These are phyloP conservation scores for Nasonovia ribisnigri DNA, from an alignment of 2,888 invertebrate species.

Conservation along the genomic window DNA sequence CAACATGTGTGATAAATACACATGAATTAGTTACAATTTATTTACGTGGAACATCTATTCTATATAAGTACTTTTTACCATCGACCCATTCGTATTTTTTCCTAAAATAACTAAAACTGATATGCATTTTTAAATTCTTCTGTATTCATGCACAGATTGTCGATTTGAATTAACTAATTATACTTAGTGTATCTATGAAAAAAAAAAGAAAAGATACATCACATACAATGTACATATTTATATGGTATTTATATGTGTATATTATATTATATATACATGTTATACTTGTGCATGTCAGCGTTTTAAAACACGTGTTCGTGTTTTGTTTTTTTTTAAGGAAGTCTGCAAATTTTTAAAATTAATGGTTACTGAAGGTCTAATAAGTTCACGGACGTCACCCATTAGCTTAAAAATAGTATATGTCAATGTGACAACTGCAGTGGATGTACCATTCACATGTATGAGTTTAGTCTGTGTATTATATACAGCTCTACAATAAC, in stretches of 20 bases:
- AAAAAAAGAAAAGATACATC: not conserved
- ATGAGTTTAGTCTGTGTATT: not conserved
- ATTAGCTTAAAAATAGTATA: slow-evolving; percentile 39
- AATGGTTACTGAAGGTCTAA: slow-evolving; percentile 42
- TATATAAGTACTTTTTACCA: not conserved
- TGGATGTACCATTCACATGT: not conserved
- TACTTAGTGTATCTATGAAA: not conserved
- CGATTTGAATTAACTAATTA: not conserved
- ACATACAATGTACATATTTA: not conserved
- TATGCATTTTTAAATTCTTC: not conserved
- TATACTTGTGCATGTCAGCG: not conserved
- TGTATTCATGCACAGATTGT: not conserved
- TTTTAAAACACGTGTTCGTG: slow-evolving; percentile 8
- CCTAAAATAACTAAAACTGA: not conserved
- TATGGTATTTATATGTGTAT: not conserved
- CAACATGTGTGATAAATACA: not conserved
- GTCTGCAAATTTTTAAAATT: slow-evolving; percentile 30
- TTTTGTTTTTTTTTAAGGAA: slow-evolving; percentile 32
- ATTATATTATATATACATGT: not conserved
- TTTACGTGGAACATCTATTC: not conserved
- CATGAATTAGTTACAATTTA: not conserved
- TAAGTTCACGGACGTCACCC: slow-evolving; percentile 36
- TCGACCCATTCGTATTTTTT: not conserved
- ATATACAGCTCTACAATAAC: not conserved
- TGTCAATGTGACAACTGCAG: slow-evolving; percentile 6